Evolutionary conservation across 2,888 invertebrate species (phyloP).

Genomic region (Argyresthia albistria): DNA sequence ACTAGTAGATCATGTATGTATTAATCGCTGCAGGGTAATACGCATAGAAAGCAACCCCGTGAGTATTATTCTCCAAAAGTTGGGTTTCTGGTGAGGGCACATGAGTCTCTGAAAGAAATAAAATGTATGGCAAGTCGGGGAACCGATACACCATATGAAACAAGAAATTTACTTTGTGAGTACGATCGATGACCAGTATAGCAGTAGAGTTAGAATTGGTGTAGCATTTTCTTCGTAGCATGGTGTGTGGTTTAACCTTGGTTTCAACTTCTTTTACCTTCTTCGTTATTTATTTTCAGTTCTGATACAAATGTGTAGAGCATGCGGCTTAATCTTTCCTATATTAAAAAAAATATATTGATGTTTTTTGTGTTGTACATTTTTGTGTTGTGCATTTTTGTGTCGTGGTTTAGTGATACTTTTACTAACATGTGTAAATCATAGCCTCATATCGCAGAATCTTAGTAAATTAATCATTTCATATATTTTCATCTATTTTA

Average conservation of each 20-base stretch:
- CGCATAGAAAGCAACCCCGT: slow-evolving; percentile 20
- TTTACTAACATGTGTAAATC: too few relatives aligned
- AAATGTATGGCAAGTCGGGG: slow-evolving; percentile 41
- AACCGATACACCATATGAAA: slow-evolving; percentile 24
- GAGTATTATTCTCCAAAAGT: slow-evolving; percentile 48
- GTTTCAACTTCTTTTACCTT: neutral
- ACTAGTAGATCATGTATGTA: too few relatives aligned
- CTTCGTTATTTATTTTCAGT: neutral
- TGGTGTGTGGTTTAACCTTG: slow-evolving; percentile 44
- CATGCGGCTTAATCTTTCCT: slow-evolving; percentile 32
- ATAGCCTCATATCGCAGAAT: too few relatives aligned
- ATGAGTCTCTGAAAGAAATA: slow-evolving; percentile 28
- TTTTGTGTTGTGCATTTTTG: too few relatives aligned
- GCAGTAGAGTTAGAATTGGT: slow-evolving; percentile 32
- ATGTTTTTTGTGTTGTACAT: too few relatives aligned
- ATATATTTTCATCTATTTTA: too few relatives aligned
- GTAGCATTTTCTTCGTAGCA: slow-evolving; percentile 45
- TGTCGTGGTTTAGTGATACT: too few relatives aligned
- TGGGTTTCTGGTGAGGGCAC: slow-evolving; percentile 48
- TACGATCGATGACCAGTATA: slow-evolving; percentile 21
- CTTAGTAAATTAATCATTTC: too few relatives aligned
- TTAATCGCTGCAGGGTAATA: slow-evolving; percentile 49
- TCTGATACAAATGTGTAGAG: slow-evolving; percentile 17
- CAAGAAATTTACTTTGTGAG: slow-evolving; percentile 35
- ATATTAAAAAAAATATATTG: too few relatives aligned